These are phyloP conservation scores for Xanthia togata DNA, from an alignment of 2,888 invertebrate species.

Conservation along the genomic window DNA sequence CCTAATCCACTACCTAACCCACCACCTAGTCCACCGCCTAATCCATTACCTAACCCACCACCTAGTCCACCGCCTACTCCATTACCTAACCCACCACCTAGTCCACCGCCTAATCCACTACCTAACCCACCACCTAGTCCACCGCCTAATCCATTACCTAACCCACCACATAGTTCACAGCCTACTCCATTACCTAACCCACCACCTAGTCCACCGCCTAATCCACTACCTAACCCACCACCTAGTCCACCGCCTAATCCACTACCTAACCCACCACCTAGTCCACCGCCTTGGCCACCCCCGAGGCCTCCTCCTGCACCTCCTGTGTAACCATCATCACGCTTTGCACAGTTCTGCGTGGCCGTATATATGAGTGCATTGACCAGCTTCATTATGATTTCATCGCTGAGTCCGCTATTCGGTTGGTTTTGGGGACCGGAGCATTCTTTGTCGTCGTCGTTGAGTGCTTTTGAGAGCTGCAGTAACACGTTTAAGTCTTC, in stretches of 20 bases:
- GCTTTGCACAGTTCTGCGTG: conserved; percentile 69
- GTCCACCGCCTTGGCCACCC: neutral
- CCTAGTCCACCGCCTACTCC: neutral
- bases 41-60: neutral
- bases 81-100: conserved; percentile 5
- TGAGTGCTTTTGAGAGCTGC: conserved; percentile 63
- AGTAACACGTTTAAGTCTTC: conserved; percentile 70
- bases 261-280: accelerated
- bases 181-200: no score
- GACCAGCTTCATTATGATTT: conserved; percentile 80
- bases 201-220: no score
- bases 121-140: conserved; percentile 19
- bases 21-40: neutral
- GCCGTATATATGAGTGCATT: conserved; percentile 81
- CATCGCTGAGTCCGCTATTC: conserved; percentile 72
- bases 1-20: neutral
- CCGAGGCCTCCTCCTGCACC: conserved; percentile 27
- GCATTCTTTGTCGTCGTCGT: conserved; percentile 54
- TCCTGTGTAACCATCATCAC: conserved; percentile 7
- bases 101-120: neutral
- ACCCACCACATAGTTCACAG: neutral
- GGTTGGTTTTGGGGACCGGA: conserved; percentile 22
- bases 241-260: accelerated
- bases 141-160: neutral
- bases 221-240: accelerated